Evolutionary conservation across 2,888 invertebrate genomes (phyloP), one percentile per base, ranked within the genome.

Genomic region (Pyralis farinalis): DNA sequence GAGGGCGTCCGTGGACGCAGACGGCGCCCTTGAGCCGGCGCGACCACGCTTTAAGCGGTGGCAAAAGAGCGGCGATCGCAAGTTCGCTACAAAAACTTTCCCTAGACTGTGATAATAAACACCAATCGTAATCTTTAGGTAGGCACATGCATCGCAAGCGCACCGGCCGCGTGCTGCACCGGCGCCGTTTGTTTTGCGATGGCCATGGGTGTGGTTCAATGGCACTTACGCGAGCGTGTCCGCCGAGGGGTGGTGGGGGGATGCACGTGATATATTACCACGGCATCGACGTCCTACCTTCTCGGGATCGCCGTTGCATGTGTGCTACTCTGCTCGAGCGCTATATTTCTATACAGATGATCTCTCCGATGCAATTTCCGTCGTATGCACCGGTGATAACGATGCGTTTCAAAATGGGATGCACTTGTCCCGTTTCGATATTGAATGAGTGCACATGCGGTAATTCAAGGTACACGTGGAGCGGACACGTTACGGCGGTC

Each of bases 1-100:
- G 67, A 68, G 71, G 68, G 77, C 72, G 79, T 75, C 72, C 55
- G 59, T 63, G 70, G 72, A 68, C 75, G 77, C 71, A 75, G 69
- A 67, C 76, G 75, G 68, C 64, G 76, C 71, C 68, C 66, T 50
- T 54, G 52, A 63, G 64, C 57, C 65, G 65, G 56, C 66, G 65
- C 66, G 63, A 58, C 58, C 51, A 54, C 55, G 31, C 50, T 27
- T n/a, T 25, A 21, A 25, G 29, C 16, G 34, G 30, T 40, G 21
- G 10, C 34, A 12, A 36, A 12, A 30, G 28, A 40, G 31, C 55
- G 49, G 47, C 53, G 36, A 48, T 48, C 55, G 45, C 51, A 45
- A 38, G 30, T 42, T 30, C 40, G 34, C 41, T 35, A 43, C 40
- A 44, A 43, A 47, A 51, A 59, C 38, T 44, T 40, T 31, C 59